Conservation (phyloP, 2,797 vertebrate genomes). For the Myripristis murdjan region DNA sequence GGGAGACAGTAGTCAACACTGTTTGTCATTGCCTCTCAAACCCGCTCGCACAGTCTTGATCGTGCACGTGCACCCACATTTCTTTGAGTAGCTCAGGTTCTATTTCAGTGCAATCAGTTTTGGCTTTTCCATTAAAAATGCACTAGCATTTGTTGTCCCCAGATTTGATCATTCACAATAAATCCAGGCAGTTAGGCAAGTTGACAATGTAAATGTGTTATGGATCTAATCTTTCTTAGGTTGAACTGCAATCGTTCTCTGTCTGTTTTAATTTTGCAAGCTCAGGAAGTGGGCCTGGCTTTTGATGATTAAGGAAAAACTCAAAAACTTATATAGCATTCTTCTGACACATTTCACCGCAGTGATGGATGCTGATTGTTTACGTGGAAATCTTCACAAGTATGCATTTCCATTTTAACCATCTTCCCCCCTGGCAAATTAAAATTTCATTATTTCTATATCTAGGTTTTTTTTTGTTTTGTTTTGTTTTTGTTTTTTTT, state of each 20-base stretch:
- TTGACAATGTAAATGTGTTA: background rate
- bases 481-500: too few relatives aligned
- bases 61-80: constrained; percentile 22
- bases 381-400: background rate
- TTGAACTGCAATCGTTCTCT: background rate
- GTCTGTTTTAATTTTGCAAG: constrained; percentile 3
- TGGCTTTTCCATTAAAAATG: constrained; percentile 41
- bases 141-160: constrained; percentile 39
- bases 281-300: background rate
- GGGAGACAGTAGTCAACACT: constrained; percentile 60
- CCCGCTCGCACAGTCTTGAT: constrained; percentile 25
- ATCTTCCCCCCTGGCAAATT: background rate
- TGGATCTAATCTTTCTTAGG: background rate
- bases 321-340: background rate
- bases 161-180: constrained; percentile 27
- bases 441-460: background rate
- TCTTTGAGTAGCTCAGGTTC: constrained; percentile 45
- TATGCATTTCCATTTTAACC: background rate
- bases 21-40: constrained; percentile 62
- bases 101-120: constrained; percentile 44
- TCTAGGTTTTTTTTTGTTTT: too few relatives aligned
- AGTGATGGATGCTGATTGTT: background rate
- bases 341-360: background rate
- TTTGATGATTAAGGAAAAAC: background rate
- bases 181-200: constrained; percentile 19